Conservation (phyloP, 2,113 vertebrate genomes). For the Ranitomeya variabilis region DNA sequence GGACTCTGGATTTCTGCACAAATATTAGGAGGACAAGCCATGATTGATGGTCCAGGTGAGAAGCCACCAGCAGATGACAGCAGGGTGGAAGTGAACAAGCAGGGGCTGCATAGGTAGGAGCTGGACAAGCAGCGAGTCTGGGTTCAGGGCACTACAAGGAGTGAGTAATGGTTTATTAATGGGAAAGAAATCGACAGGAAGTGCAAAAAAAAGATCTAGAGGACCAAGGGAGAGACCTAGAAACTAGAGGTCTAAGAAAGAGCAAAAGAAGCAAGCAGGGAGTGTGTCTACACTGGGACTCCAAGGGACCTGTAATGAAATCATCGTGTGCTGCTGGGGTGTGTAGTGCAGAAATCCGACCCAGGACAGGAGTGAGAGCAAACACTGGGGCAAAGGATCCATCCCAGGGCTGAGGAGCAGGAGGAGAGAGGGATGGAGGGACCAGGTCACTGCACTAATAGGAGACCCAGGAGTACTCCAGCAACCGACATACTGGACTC, state of each 20-base stretch:
- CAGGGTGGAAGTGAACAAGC: constrained; percentile 44
- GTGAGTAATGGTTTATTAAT: constrained; percentile 61
- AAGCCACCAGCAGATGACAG: constrained; percentile 35
- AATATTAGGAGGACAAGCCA: constrained; percentile 23
- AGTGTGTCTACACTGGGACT: constrained; percentile 31
- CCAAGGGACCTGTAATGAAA: constrained; percentile 54
- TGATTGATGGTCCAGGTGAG: constrained; percentile 57
- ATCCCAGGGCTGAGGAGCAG: constrained; percentile 14
- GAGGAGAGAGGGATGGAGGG: background rate
- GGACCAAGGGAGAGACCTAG: constrained; percentile 44
- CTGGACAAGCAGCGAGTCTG: background rate
- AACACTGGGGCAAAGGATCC: constrained; percentile 6
- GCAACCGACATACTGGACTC: background rate
- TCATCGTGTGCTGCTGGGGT: constrained; percentile 45
- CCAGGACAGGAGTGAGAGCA: constrained; percentile 28
- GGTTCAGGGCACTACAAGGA: constrained; percentile 53
- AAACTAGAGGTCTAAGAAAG: constrained; percentile 38
- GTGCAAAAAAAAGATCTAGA: constrained; percentile 26
- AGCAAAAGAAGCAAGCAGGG: constrained; percentile 33
- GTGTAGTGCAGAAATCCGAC: constrained; percentile 40
- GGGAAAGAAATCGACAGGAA: constrained; percentile 60
- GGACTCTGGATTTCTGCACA: background rate
- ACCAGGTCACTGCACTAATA: background rate
- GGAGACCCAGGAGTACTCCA: background rate
- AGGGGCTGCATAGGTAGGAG: constrained; percentile 37